phyloP scores from a whole-genome alignment of 64 coral and sea anemone species.

The Porites australiensis region DNA sequence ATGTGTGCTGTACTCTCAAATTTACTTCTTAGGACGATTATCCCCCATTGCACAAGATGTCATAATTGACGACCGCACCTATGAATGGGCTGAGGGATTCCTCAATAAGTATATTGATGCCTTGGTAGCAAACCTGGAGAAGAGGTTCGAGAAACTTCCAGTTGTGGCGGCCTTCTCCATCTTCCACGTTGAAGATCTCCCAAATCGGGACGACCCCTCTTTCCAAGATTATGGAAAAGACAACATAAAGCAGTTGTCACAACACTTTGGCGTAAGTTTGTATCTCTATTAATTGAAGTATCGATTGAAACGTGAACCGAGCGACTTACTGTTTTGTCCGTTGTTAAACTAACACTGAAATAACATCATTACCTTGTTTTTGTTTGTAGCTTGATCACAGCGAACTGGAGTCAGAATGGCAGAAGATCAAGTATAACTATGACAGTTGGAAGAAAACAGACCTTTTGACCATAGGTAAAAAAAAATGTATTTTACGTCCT shows the following conservation, averaged over 20 bases:
- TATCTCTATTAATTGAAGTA: too few relatives aligned
- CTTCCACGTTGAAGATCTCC: neutral
- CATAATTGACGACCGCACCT: neutral
- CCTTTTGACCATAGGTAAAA: neutral
- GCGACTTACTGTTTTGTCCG: too few relatives aligned
- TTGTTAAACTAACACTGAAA: neutral
- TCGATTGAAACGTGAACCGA: too few relatives aligned
- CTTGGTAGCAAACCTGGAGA: constrained; percentile 5
- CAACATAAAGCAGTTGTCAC: constrained; percentile 15
- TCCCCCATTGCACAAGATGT: constrained; percentile 17
- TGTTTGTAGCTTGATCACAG: neutral
- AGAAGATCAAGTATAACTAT: constrained; percentile 12
- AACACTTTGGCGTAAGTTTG: neutral
- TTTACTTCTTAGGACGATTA: constrained; percentile 17
- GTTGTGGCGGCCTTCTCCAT: constrained; percentile 17
- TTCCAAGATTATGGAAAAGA: neutral
- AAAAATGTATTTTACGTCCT: neutral
- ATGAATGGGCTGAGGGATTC: constrained; percentile 1
- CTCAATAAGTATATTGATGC: constrained; percentile 1
- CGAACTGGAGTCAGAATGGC: neutral
- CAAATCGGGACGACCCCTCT: neutral
- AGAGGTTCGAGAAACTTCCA: constrained; percentile 15
- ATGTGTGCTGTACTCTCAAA: neutral
- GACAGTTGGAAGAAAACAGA: neutral
- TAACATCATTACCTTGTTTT: neutral